Base-by-base conservation (phyloP, 2,888 invertebrate genomes). In the Lepidocyrtoides sp. region DNA sequence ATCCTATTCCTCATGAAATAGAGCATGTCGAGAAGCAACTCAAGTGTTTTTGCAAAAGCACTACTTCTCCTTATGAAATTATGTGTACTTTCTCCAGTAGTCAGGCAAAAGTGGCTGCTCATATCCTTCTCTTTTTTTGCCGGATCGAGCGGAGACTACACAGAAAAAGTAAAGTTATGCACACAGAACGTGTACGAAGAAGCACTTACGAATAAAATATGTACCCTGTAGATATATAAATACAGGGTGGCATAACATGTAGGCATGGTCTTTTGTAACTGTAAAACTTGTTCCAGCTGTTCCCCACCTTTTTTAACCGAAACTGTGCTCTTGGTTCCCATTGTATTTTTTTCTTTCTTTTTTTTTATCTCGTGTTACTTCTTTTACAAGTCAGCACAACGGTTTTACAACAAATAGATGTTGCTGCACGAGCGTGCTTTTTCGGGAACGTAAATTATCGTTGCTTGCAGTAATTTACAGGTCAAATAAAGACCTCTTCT, bases 391-490 rank as follows among this genome's bases (percentile, higher is more conserved):
- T 87, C 77, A 77, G 77, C 86, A 87, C 69, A 69, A 41, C 36
- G 51, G 51, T 79, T 77, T 63, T 66, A 79, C 48, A 32, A 26
- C 79, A 81, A 81, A 81, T 88, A 54, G 69, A 81, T 48, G 79
- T 66, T 79, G 29, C 44, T 87, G 41, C 41, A 69, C 77, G 79
- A 87, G 87, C 87, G 66, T 66, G 79, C 81, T 89, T 72, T 69
- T 82, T 54, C 72, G 57, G 26, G 51, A 72, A 77, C 84, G 90
- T 90, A 90, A 90, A 85, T 90, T 90, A 75, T 90, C 44, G 79
- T 90, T 54, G 77, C 84, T 90, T 85, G 66, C 54, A 84, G 90
- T 84, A 90, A 90, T 90, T 90, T 90, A 90, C 90, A 90, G 90
- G 90, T 84, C 90, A 90, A 90, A 90, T 90, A 90, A 90, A 90